phyloP scores from a whole-genome alignment of 2,113 vertebrate species.

The Saguinus imperator region DNA sequence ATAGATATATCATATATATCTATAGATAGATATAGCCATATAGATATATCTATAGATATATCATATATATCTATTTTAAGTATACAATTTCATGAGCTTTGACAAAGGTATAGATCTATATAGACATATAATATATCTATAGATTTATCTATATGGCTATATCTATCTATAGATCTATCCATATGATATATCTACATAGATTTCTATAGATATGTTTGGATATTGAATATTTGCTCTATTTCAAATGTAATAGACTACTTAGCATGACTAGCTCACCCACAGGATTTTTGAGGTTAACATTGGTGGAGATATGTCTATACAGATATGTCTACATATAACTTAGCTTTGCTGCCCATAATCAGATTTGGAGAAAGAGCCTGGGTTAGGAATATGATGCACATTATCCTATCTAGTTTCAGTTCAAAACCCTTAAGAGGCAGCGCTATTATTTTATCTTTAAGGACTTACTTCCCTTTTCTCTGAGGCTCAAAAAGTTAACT shows the following conservation, averaged over 20 bases:
- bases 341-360: background rate
- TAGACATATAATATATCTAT: too few relatives aligned
- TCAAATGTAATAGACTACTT: conserved; percentile 19
- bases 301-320: background rate
- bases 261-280: background rate
- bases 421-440: conserved; percentile 17
- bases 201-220: background rate
- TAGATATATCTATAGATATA: too few relatives aligned
- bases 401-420: conserved; percentile 18
- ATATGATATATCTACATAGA: too few relatives aligned
- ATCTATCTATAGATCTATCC: too few relatives aligned
- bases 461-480: background rate
- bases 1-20: too few relatives aligned
- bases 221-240: conserved; percentile 13
- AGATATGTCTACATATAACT: background rate
- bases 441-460: conserved; percentile 11
- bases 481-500: background rate
- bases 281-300: conserved; percentile 11
- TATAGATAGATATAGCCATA: too few relatives aligned
- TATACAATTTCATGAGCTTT: too few relatives aligned
- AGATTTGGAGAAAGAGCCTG: conserved; percentile 14
- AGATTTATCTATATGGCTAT: too few relatives aligned
- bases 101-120: too few relatives aligned
- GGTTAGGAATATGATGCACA: background rate
- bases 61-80: too few relatives aligned